A percentile compares a stretch with the other conserved stretches of the same genome.
These are phyloP conservation scores for Apis dorsata DNA, from an alignment of 1,140 invertebrate species.

Conservation along the genomic window DNA sequence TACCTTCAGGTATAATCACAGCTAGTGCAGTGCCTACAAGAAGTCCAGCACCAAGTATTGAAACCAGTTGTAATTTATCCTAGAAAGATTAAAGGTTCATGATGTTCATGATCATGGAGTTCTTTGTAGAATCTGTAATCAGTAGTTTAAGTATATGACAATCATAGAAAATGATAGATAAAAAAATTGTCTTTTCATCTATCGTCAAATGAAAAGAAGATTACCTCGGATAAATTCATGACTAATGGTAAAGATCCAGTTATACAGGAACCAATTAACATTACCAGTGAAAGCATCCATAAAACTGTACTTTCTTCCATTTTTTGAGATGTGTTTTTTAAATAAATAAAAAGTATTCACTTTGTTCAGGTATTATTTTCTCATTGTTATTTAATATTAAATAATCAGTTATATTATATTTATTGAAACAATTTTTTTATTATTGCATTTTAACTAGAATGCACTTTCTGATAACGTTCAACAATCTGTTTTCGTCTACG, in stretches of 20 bases:
- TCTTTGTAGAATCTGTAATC: conserved; percentile 53
- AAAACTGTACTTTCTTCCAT: conserved; percentile 93
- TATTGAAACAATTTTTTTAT: neutral
- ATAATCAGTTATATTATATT: neutral
- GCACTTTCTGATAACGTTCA: neutral
- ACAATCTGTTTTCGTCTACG: conserved; percentile 52
- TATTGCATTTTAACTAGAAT: conserved; percentile 4
- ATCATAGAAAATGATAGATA: conserved; percentile 41
- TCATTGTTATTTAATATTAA: conserved; percentile 8
- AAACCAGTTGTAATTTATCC: conserved; percentile 96
- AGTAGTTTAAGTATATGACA: conserved; percentile 43
- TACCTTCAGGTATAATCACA: conserved; percentile 99
- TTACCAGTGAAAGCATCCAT: conserved; percentile 90
- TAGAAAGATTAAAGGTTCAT: conserved; percentile 79
- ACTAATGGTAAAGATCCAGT: conserved; percentile 96
- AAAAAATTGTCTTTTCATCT: conserved; percentile 25
- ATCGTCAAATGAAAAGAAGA: conserved; percentile 38
- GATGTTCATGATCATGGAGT: conserved; percentile 49
- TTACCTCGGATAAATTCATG: conserved; percentile 96
- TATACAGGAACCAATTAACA: conserved; percentile 97
- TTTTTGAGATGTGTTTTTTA: conserved; percentile 65
- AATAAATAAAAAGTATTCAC: conserved; percentile 15
- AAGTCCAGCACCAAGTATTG: conserved; percentile 96
- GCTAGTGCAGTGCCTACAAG: conserved; percentile 98
- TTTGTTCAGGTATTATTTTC: conserved; percentile 17